Conservation (phyloP, 1,140 invertebrate species). For the Ceratina japonica region DNA sequence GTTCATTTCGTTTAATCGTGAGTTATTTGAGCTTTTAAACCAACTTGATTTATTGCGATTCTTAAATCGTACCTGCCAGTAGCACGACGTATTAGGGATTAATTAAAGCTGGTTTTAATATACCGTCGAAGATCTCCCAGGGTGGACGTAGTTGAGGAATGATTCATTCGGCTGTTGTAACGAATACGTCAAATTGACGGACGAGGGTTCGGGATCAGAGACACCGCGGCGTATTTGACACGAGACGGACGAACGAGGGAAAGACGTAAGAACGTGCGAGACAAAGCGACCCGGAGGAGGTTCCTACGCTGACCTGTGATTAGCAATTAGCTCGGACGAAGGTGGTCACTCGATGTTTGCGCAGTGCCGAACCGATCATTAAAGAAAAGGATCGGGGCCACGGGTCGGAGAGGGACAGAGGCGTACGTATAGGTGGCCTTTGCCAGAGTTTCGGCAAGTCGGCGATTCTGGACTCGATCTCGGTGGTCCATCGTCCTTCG, state of each 20-base stretch:
- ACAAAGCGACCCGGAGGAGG: constrained; percentile 32
- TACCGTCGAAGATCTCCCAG: no score
- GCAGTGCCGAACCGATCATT: constrained; percentile 63
- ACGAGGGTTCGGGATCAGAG: no score
- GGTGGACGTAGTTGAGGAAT: no score
- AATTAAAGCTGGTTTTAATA: no score
- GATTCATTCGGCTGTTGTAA: no score
- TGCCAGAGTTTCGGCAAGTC: constrained; percentile 62
- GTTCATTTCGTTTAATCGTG: no score
- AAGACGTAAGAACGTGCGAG: constrained; percentile 29
- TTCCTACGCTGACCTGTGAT: constrained; percentile 54
- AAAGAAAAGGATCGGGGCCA: constrained; percentile 46
- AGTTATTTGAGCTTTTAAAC: no score
- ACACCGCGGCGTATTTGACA: no score
- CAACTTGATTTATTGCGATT: no score
- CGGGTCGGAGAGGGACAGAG: not conserved
- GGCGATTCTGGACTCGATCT: constrained; percentile 62
- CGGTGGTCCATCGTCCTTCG: constrained; percentile 58
- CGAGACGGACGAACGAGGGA: not conserved
- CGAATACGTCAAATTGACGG: no score
- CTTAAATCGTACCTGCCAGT: no score
- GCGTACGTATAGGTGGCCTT: constrained; percentile 53
- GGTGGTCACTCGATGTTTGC: constrained; percentile 65
- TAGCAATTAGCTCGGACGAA: constrained; percentile 66
- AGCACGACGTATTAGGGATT: no score